A percentile compares a stretch with the other conserved stretches of the same genome.
Evolutionary conservation across 2,888 invertebrate species (phyloP).

Genomic region (Melangyna quadrimaculata): DNA sequence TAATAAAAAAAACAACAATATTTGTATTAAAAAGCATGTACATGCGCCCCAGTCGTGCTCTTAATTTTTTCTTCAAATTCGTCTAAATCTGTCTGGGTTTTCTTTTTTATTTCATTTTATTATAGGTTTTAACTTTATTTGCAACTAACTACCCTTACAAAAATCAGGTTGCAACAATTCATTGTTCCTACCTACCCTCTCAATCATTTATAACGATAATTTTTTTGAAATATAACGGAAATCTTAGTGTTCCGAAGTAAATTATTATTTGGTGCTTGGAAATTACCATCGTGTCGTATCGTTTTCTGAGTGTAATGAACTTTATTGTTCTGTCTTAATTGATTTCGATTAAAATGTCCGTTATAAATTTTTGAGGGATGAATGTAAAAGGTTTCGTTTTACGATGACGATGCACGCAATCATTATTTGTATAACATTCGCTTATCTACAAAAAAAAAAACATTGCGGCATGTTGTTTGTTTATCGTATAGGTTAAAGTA

Average conservation of each 20-base stretch:
- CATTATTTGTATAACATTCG: not conserved
- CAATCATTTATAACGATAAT: not conserved
- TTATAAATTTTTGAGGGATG: conserved; percentile 5
- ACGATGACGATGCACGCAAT: not conserved
- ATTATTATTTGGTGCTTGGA: not conserved
- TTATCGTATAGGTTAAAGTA: not conserved
- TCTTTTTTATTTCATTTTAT: not conserved
- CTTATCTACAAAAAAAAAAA: not conserved
- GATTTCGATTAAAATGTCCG: conserved; percentile 25
- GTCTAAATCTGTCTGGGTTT: not conserved
- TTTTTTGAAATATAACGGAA: conserved; percentile 28
- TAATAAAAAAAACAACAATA: no score
- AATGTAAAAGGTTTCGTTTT: not conserved
- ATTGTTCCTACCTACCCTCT: conserved; percentile 8
- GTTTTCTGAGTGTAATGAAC: not conserved
- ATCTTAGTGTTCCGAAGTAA: not conserved
- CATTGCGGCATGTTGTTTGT: no score
- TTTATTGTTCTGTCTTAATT: conserved; percentile 5
- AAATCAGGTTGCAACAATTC: conserved; percentile 5
- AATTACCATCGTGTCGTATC: conserved; percentile 14
- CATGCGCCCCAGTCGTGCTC: not conserved
- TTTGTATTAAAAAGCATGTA: no score
- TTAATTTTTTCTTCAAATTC: not conserved
- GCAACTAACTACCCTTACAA: conserved; percentile 4
- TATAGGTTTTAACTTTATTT: not conserved